Conservation (phyloP, 2,113 vertebrate genomes). For the Chaetodon auriga region DNA sequence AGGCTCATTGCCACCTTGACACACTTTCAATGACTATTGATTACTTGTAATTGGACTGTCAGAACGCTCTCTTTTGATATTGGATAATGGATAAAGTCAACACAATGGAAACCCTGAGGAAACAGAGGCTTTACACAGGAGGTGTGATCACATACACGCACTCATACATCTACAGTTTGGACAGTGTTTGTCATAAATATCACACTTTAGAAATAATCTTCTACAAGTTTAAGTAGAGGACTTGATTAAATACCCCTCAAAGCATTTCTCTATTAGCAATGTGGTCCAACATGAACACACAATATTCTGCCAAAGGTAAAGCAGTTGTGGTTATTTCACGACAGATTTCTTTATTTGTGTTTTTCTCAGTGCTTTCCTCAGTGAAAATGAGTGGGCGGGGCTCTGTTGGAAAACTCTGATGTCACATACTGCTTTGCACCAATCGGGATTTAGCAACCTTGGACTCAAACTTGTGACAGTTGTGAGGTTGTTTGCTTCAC, state of each 20-base stretch:
- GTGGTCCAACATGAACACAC: too few relatives aligned
- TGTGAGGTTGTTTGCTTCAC: too few relatives aligned
- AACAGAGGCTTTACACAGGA: background rate
- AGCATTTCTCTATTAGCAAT: too few relatives aligned
- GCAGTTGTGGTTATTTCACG: too few relatives aligned
- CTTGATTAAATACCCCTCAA: too few relatives aligned
- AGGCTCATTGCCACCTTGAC: slow-evolving; percentile 33
- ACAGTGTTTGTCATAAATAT: background rate
- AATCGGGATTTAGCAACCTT: too few relatives aligned
- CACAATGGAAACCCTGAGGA: background rate
- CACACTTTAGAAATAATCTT: too few relatives aligned
- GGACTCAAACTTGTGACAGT: too few relatives aligned
- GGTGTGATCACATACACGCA: background rate
- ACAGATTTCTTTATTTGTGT: background rate
- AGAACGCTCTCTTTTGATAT: slow-evolving; percentile 52
- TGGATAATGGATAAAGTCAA: slow-evolving; percentile 53
- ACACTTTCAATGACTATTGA: slow-evolving; percentile 67
- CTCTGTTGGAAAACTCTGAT: background rate
- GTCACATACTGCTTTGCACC: background rate
- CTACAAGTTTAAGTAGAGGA: too few relatives aligned
- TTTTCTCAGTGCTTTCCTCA: background rate
- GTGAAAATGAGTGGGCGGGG: background rate
- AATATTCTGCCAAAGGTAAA: too few relatives aligned
- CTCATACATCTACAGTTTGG: background rate
- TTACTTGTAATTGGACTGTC: slow-evolving; percentile 71